A percentile compares a stretch with the other conserved stretches of the same genome.
Conservation (phyloP, 2,113 vertebrate genomes). For the Poecilia latipinna region DNA sequence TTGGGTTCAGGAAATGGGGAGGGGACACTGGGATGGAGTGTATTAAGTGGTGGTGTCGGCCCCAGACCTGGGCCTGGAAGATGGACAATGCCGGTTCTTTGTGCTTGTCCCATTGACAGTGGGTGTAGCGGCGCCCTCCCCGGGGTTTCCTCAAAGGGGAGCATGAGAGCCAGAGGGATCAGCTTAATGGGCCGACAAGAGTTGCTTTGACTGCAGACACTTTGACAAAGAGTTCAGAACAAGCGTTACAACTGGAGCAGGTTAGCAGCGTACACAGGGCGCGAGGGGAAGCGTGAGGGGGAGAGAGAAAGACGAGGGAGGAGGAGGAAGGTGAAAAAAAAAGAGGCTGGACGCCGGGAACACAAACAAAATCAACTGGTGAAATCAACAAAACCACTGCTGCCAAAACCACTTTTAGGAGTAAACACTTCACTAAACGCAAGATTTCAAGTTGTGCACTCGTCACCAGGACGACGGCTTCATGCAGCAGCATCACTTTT, state of each 20-base stretch:
- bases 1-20: constrained; percentile 48
- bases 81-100: constrained; percentile 71
- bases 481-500: constrained; percentile 19
- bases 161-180: constrained; percentile 74
- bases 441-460: constrained; percentile 40
- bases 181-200: constrained; percentile 78
- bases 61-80: constrained; percentile 63
- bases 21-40: constrained; percentile 45
- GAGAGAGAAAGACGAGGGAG: not conserved
- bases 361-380: not conserved
- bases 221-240: constrained; percentile 71
- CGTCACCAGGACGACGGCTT: constrained; percentile 36
- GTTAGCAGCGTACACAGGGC: constrained; percentile 61
- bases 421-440: constrained; percentile 21
- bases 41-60: constrained; percentile 71
- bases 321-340: not conserved
- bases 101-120: constrained; percentile 66
- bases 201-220: constrained; percentile 76
- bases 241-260: constrained; percentile 60
- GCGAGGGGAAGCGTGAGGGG: not conserved
- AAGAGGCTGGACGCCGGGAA: not conserved
- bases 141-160: constrained; percentile 70
- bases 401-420: not conserved
- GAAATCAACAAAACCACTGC: constrained; percentile 6
- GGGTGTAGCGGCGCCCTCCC: constrained; percentile 75